Evolutionary conservation across 1,140 invertebrate species (phyloP), one percentile per base, ranked within the genome.

Genomic region (Asobara japonica): DNA sequence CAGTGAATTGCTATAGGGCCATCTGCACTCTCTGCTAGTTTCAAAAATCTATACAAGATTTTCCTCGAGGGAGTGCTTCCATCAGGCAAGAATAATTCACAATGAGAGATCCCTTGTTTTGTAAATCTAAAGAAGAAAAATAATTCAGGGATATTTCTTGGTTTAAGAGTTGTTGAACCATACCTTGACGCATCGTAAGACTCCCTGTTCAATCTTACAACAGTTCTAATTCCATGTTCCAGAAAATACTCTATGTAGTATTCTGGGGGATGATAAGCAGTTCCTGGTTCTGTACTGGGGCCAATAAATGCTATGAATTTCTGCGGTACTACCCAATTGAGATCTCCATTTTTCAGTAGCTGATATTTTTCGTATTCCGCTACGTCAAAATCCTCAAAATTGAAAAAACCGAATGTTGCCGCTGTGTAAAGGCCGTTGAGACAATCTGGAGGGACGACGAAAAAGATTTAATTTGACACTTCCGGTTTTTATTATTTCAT

Each of bases 361-460:
- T 84, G 91, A 82, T 84, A 90, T 83, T 81, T 82, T 33, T 98
- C 94, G 89, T 99, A 99, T 84, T 99, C 97, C n/a, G 94, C 91
- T 2, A 95, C 90, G 89, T 99, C 94, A 87, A 99, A 99, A 81
- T 95, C 95, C 11, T 93, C 89, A 85, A 99, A 98, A 87, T 98
- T 91, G 80, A 99, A 96, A 86, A 99, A 98, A 62, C 94, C 93
- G 74, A 94, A 92, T 70, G 92, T 89, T 68, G 93, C 86, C 0
- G 96, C 95, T 87, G 96, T 97, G 69, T 94, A 89, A n/a, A 98
- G 87, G 3, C 94, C 96, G 82, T 95, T 91, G 6, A 98, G 88
- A 79, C 96, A 97, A 86, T 98, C 96, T 80, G 41, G 10, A 60
- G 16, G 2, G 96, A 84, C 92, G 22, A 97, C 20, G 11, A 69